phyloP scores from a whole-genome alignment of 1,140 invertebrate species.

The Heliothis virescens region DNA sequence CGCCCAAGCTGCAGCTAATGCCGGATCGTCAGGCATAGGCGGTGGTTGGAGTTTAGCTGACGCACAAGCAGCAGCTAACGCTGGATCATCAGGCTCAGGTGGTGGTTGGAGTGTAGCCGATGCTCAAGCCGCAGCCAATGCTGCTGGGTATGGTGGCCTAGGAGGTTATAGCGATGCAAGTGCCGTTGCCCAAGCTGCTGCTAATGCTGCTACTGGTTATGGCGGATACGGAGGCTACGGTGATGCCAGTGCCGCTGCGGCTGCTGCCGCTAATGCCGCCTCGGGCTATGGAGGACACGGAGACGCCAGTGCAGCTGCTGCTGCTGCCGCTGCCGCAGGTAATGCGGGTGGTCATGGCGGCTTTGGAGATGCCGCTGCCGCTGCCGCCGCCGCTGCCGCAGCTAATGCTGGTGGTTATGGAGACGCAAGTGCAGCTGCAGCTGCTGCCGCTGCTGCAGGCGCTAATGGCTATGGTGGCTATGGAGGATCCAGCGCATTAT shows the following conservation, averaged over 20 bases:
- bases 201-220: constrained; percentile 43
- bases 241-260: background rate
- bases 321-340: background rate
- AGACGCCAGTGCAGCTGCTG: constrained; percentile 28
- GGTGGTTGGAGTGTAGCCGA: background rate
- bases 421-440: background rate
- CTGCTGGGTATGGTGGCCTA: background rate
- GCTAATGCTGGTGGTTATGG: constrained; percentile 1
- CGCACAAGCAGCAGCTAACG: background rate
- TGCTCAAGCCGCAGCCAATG: constrained; percentile 6
- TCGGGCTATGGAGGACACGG: constrained; percentile 8
- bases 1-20: constrained; percentile 37
- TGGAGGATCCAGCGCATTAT: background rate
- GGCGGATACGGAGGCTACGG: constrained; percentile 24
- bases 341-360: background rate
- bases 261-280: background rate
- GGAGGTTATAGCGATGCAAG: background rate
- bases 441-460: background rate
- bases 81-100: background rate
- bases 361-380: constrained; percentile 19
- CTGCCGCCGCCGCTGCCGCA: constrained; percentile 36
- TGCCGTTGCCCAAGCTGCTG: constrained; percentile 47
- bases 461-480: constrained; percentile 27
- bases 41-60: constrained; percentile 38
- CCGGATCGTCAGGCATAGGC: constrained; percentile 42